phyloP scores from a whole-genome alignment of 2,888 invertebrate species.

The Sphaerophoria taeniata region DNA sequence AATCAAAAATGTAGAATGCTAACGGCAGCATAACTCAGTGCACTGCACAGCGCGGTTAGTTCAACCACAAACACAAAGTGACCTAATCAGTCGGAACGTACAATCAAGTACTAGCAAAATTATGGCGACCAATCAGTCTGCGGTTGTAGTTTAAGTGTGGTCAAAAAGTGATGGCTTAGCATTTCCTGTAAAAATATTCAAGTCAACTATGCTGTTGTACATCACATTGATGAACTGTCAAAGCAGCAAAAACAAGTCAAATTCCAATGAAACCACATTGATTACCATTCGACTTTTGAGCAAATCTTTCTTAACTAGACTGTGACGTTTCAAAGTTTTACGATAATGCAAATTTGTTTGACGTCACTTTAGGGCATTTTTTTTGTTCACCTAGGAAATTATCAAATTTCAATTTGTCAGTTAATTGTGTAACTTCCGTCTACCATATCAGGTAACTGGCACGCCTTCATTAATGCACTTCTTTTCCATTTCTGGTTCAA shows the following conservation, averaged over 20 bases:
- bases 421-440: conserved; percentile 64
- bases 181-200: conserved; percentile 24
- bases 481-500: conserved; percentile 19
- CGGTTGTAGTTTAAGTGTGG: neutral
- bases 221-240: conserved; percentile 26
- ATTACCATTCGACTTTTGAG: conserved; percentile 15
- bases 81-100: conserved; percentile 67
- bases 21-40: conserved; percentile 51
- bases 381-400: neutral
- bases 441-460: conserved; percentile 54
- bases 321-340: conserved; percentile 33
- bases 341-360: conserved; percentile 3
- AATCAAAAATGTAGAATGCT: conserved; percentile 25
- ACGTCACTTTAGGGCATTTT: neutral
- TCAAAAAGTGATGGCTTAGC: conserved; percentile 2
- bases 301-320: conserved; percentile 25
- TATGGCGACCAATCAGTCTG: conserved; percentile 51
- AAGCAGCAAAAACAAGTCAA: conserved; percentile 1
- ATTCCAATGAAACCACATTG: conserved; percentile 42
- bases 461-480: conserved; percentile 38
- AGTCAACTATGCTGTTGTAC: neutral
- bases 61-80: conserved; percentile 34
- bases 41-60: conserved; percentile 24
- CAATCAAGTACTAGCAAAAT: conserved; percentile 57
- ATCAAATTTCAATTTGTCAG: conserved; percentile 39